phyloP scores from a whole-genome alignment of 92 coral and sea anemone genomes.

The Muricea muricata region DNA sequence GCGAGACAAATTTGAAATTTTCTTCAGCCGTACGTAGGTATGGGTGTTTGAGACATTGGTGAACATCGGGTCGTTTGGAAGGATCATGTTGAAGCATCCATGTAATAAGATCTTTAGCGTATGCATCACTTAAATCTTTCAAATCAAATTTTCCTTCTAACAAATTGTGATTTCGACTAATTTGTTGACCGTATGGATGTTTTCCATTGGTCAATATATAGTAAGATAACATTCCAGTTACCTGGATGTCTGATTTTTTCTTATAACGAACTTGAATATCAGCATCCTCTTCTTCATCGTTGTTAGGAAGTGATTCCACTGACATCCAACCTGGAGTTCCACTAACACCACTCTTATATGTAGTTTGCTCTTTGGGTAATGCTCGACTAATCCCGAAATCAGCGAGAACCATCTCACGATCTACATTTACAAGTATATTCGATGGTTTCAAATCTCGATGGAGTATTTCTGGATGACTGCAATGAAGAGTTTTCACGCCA shows the following conservation, averaged over 20 bases:
- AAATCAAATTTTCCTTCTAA: neutral
- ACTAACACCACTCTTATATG: neutral
- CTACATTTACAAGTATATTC: neutral
- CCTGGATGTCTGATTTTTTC: neutral
- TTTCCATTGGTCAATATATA: neutral
- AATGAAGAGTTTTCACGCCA: neutral
- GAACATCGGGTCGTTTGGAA: neutral
- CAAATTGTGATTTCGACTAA: neutral
- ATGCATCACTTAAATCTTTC: neutral
- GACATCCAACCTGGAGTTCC: neutral
- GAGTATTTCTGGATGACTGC: neutral
- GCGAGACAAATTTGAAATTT: neutral
- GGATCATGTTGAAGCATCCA: neutral
- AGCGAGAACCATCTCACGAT: neutral
- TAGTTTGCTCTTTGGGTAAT: neutral
- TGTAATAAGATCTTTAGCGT: neutral
- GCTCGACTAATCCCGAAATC: neutral
- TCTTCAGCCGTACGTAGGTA: neutral
- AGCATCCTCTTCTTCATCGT: neutral
- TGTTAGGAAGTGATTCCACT: neutral
- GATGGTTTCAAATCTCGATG: neutral
- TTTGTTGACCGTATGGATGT: neutral
- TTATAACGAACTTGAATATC: neutral
- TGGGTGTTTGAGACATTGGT: neutral
- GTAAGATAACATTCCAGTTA: neutral